phyloP scores from a whole-genome alignment of 2,113 vertebrate species.

The Guaruba guarouba region DNA sequence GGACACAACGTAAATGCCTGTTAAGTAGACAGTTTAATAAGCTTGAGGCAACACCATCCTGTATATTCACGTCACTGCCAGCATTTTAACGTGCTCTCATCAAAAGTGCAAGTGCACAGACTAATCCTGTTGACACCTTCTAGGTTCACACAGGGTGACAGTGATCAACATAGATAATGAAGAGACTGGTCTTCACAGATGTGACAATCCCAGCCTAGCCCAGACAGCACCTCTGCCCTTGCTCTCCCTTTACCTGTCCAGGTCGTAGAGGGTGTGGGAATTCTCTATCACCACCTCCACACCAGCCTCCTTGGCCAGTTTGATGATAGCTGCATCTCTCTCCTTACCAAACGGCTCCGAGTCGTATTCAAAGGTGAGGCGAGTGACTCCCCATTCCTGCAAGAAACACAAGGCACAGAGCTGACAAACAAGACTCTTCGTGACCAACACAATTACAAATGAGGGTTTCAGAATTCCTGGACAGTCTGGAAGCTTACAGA shows the following conservation, averaged over 20 bases:
- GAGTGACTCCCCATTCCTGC: conserved; percentile 94
- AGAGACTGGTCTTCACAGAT: neutral
- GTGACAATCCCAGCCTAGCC: neutral
- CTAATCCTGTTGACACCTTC: conserved; percentile 9
- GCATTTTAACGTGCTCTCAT: neutral
- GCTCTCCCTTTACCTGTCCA: conserved; percentile 83
- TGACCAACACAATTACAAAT: neutral
- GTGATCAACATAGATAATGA: neutral
- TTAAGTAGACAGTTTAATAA: conserved; percentile 9
- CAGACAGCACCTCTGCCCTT: neutral
- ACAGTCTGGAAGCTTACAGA: neutral
- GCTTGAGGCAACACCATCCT: conserved; percentile 23
- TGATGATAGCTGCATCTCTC: conserved; percentile 90
- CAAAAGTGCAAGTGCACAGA: neutral
- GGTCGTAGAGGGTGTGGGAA: conserved; percentile 92
- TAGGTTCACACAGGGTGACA: neutral
- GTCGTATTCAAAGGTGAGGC: conserved; percentile 93
- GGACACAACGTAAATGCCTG: neutral
- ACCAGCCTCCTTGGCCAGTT: conserved; percentile 92
- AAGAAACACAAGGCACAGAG: neutral
- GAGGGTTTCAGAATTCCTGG: neutral
- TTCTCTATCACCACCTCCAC: conserved; percentile 91
- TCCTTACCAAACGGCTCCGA: conserved; percentile 96
- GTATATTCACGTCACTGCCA: neutral
- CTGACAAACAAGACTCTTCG: neutral